Evolutionary conservation across 2,888 invertebrate genomes (phyloP).

Genomic region (Cosmorhoe ocellata): DNA sequence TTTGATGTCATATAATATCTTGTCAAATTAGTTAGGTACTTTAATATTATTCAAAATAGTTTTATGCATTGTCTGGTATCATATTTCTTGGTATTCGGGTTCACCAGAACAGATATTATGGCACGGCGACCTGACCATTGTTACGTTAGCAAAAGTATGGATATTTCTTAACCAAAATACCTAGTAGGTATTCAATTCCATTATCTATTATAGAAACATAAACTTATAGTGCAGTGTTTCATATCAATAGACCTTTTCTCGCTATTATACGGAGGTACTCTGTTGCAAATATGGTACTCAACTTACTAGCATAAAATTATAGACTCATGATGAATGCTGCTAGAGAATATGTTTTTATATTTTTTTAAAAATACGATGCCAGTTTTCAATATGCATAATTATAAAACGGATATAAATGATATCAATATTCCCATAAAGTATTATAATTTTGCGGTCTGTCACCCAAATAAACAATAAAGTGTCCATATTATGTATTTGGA

Average conservation of each 20-base stretch:
- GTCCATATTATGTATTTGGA: constrained; percentile 52
- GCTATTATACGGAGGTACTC: too few relatives aligned
- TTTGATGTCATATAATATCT: too few relatives aligned
- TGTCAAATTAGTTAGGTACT: too few relatives aligned
- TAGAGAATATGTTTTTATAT: too few relatives aligned
- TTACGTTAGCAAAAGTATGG: constrained; percentile 44
- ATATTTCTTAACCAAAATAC: constrained; percentile 30
- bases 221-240: too few relatives aligned
- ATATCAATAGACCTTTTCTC: too few relatives aligned
- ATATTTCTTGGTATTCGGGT: constrained; percentile 57
- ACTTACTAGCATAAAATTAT: too few relatives aligned
- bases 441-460: constrained; percentile 59
- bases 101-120: constrained; percentile 41
- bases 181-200: neutral
- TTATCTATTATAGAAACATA: too few relatives aligned
- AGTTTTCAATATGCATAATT: constrained; percentile 11
- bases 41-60: constrained; percentile 33
- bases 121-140: constrained; percentile 29
- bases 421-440: constrained; percentile 38
- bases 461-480: constrained; percentile 50
- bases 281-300: too few relatives aligned
- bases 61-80: constrained; percentile 57
- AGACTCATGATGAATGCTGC: too few relatives aligned
- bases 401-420: constrained; percentile 13
- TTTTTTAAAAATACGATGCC: neutral